phyloP scores from a whole-genome alignment of 2,797 vertebrate species.

The Manis crassicaudata region DNA sequence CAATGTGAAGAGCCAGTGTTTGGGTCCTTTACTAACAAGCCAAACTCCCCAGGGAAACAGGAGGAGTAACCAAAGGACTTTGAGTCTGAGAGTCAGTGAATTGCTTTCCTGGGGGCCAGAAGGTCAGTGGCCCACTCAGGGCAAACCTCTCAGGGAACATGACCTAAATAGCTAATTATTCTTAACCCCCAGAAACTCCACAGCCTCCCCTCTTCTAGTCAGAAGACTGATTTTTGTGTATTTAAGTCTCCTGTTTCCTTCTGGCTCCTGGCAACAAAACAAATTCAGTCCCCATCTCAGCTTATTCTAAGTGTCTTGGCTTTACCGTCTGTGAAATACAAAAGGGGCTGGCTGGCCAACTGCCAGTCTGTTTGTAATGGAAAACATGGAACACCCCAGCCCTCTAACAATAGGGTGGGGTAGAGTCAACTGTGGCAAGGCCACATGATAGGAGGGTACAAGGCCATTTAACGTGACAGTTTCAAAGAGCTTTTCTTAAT shows the following conservation, averaged over 20 bases:
- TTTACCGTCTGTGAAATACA: neutral
- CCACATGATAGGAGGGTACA: neutral
- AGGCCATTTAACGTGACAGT: neutral
- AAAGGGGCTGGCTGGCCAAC: neutral
- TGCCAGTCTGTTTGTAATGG: neutral
- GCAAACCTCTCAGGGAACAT: neutral
- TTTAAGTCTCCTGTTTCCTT: neutral
- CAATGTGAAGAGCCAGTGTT: neutral
- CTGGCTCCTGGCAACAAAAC: neutral
- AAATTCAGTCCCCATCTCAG: neutral
- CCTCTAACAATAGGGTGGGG: neutral
- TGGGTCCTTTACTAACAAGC: neutral
- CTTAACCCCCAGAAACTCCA: neutral
- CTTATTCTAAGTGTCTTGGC: neutral
- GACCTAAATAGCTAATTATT: neutral
- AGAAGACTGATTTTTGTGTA: neutral
- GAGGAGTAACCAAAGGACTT: neutral
- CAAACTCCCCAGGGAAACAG: neutral
- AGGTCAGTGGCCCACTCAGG: neutral
- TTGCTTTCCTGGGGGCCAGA: neutral
- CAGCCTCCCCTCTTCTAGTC: neutral
- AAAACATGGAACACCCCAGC: neutral
- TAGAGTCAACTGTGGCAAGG: neutral
- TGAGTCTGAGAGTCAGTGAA: neutral
- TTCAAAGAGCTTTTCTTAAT: constrained; percentile 19